phyloP scores from a whole-genome alignment of 2,888 invertebrate genomes.

The Pseudanteris insignis region DNA sequence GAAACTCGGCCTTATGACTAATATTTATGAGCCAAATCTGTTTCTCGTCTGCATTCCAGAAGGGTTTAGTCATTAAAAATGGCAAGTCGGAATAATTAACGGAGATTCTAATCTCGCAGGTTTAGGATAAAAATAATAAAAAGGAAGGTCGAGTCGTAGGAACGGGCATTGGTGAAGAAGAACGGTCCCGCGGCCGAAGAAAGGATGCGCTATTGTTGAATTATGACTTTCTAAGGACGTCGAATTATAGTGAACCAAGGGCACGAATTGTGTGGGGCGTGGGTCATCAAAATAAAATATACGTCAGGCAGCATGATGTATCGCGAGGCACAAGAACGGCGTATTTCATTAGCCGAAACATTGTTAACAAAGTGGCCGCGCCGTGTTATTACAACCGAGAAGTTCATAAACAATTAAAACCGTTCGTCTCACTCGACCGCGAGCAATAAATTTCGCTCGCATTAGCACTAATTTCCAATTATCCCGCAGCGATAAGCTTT shows the following conservation, averaged over 20 bases:
- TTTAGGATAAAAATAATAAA: conserved; percentile 12
- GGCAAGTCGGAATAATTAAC: too few species aligned
- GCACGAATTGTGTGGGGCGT: conserved; percentile 41
- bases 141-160: conserved; percentile 22
- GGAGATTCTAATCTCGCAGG: neutral
- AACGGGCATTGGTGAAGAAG: conserved; percentile 30
- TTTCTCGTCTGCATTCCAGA: neutral
- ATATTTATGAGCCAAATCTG: neutral
- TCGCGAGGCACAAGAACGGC: conserved; percentile 16
- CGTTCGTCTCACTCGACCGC: conserved; percentile 3
- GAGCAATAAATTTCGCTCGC: conserved; percentile 28
- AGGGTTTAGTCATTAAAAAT: too few species aligned
- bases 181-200: conserved; percentile 20
- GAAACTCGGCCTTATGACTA: too few species aligned
- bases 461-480: conserved; percentile 37
- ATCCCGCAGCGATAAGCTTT: conserved; percentile 27
- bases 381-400: conserved; percentile 23
- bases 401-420: conserved; percentile 26
- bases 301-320: conserved; percentile 36
- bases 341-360: conserved; percentile 30
- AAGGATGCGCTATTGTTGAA: conserved; percentile 37
- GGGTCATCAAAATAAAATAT: conserved; percentile 45
- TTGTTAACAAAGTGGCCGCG: conserved; percentile 25
- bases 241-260: conserved; percentile 39
- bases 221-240: conserved; percentile 45